phyloP scores from a whole-genome alignment of 1,140 invertebrate genomes.

The Venturia canescens region DNA sequence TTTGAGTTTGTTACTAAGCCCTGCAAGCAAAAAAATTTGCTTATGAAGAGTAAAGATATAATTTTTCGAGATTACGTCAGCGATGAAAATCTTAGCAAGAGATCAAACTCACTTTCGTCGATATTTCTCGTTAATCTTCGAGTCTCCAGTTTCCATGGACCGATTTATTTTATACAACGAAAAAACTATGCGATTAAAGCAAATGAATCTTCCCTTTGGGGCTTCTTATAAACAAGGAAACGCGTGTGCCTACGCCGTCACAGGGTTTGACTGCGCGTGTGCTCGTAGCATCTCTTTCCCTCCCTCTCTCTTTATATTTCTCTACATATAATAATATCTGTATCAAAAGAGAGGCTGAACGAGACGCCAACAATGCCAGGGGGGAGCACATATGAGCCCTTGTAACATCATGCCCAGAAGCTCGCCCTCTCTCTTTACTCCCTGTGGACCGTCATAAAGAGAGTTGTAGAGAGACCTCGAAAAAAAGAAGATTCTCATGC shows the following conservation, averaged over 20 bases:
- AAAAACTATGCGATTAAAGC: too few relatives aligned
- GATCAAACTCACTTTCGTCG: too few relatives aligned
- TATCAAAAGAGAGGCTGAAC: conserved; percentile 61
- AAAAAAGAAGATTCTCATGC: conserved; percentile 55
- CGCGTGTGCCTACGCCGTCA: conserved; percentile 18
- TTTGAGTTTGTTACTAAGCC: too few relatives aligned
- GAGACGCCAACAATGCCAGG: conserved; percentile 61
- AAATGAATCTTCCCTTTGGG: background rate
- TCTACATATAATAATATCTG: conserved; percentile 54
- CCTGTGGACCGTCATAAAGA: background rate
- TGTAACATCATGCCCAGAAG: conserved; percentile 65
- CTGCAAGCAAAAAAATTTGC: too few relatives aligned
- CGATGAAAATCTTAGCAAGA: too few relatives aligned
- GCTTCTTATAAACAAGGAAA: background rate
- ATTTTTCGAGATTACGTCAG: too few relatives aligned
- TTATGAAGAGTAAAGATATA: too few relatives aligned
- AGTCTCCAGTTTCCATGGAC: too few relatives aligned
- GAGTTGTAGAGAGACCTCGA: conserved; percentile 1
- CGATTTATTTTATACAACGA: too few relatives aligned
- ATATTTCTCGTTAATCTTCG: too few relatives aligned
- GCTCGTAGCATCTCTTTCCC: conserved; percentile 48
- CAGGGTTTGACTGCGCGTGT: conserved; percentile 54
- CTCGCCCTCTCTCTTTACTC: conserved; percentile 16
- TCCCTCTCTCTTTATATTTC: conserved; percentile 38
- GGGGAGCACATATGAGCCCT: conserved; percentile 65